phyloP scores from a whole-genome alignment of 2,888 invertebrate species.

The Cremastinae sp. region DNA sequence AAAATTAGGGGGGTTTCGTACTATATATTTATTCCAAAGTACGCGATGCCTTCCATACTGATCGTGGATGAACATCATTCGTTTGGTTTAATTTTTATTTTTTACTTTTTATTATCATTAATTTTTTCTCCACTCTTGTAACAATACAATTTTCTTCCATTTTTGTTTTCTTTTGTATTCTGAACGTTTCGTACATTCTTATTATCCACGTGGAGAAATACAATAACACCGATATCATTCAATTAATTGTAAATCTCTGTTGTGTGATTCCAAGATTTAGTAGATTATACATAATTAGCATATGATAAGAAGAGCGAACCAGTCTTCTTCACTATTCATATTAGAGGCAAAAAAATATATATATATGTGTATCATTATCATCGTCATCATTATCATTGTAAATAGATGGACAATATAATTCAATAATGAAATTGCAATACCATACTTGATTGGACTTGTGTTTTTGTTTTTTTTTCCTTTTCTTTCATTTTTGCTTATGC shows the following conservation, averaged over 20 bases:
- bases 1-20: neutral
- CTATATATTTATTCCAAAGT: neutral
- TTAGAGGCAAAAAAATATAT: slow-evolving; percentile 37
- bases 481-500: slow-evolving; percentile 46
- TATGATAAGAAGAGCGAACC: slow-evolving; percentile 46
- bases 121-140: slow-evolving; percentile 46
- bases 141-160: slow-evolving; percentile 55
- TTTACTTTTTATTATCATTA: slow-evolving; percentile 27
- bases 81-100: slow-evolving; percentile 43
- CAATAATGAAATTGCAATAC: slow-evolving; percentile 51
- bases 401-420: slow-evolving; percentile 51
- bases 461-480: slow-evolving; percentile 32
- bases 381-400: slow-evolving; percentile 34
- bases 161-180: neutral
- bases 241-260: slow-evolving; percentile 56
- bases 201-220: slow-evolving; percentile 47
- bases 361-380: slow-evolving; percentile 3
- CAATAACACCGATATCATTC: slow-evolving; percentile 56
- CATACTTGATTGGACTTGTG: slow-evolving; percentile 56
- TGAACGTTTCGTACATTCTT: slow-evolving; percentile 47
- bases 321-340: slow-evolving; percentile 37
- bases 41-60: slow-evolving; percentile 10
- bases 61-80: slow-evolving; percentile 32
- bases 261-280: slow-evolving; percentile 40
- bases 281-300: slow-evolving; percentile 43